A percentile compares a stretch with the other conserved stretches of the same genome.
phyloP scores from a whole-genome alignment of 2,888 invertebrate genomes.

The Celastrina argiolus region DNA sequence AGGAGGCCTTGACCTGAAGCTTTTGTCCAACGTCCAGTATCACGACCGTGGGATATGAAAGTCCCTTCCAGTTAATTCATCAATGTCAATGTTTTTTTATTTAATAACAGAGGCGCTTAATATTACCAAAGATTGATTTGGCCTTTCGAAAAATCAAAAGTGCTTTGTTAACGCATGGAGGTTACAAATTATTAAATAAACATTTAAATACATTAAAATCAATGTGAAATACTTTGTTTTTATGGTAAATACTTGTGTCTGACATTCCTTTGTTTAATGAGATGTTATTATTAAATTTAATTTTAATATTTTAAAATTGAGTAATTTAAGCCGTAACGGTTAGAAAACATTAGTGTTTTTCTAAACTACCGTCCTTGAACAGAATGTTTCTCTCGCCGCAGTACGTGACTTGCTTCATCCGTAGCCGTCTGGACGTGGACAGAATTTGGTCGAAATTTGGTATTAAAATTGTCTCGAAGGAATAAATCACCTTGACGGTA shows the following conservation, averaged over 20 bases:
- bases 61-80: constrained; percentile 36
- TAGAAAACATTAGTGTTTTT: neutral
- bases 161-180: neutral
- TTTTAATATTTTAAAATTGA: neutral
- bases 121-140: constrained; percentile 2
- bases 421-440: constrained; percentile 9
- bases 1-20: constrained; percentile 51
- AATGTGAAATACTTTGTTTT: neutral
- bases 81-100: constrained; percentile 33
- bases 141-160: neutral
- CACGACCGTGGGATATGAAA: constrained; percentile 37
- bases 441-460: neutral
- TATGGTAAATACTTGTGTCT: neutral
- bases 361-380: constrained; percentile 9
- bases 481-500: neutral
- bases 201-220: neutral
- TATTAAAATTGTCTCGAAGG: neutral
- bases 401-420: constrained; percentile 17
- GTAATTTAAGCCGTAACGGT: neutral
- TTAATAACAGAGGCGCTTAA: constrained; percentile 12
- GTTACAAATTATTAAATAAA: neutral
- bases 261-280: neutral
- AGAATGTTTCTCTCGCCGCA: neutral
- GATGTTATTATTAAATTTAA: neutral
- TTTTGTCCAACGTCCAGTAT: constrained; percentile 37